Evolutionary conservation across 2,888 invertebrate species (phyloP).

Genomic region (Ophioninae sp.): DNA sequence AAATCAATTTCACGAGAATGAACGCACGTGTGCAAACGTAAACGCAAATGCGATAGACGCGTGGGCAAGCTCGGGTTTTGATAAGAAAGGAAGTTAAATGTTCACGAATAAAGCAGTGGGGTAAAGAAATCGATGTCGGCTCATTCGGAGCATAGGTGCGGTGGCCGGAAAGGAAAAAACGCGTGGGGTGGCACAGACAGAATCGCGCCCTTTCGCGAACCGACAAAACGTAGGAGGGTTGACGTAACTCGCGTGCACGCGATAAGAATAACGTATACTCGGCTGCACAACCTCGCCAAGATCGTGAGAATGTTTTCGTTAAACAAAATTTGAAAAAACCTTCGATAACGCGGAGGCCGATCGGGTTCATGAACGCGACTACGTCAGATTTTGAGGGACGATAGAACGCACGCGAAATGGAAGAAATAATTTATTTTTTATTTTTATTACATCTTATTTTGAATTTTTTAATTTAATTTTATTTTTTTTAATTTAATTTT

Average conservation of each 20-base stretch:
- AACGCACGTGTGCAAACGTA: constrained; percentile 12
- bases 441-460: no score
- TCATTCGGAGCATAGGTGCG: neutral
- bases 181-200: constrained; percentile 23
- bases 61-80: constrained; percentile 10
- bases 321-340: neutral
- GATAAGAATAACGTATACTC: constrained; percentile 5
- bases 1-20: constrained; percentile 17
- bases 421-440: neutral
- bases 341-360: neutral
- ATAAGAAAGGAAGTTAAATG: constrained; percentile 39
- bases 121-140: constrained; percentile 21
- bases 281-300: neutral
- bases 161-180: constrained; percentile 53
- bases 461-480: no score
- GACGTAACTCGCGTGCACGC: constrained; percentile 44
- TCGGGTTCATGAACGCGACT: neutral
- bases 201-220: constrained; percentile 24
- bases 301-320: constrained; percentile 1
- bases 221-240: constrained; percentile 17
- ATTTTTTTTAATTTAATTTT: no score
- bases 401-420: neutral
- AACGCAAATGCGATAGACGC: constrained; percentile 13
- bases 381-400: neutral
- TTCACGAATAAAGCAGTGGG: neutral